phyloP scores from a whole-genome alignment of 2,113 vertebrate species.

The Choloepus hoffmanni region DNA sequence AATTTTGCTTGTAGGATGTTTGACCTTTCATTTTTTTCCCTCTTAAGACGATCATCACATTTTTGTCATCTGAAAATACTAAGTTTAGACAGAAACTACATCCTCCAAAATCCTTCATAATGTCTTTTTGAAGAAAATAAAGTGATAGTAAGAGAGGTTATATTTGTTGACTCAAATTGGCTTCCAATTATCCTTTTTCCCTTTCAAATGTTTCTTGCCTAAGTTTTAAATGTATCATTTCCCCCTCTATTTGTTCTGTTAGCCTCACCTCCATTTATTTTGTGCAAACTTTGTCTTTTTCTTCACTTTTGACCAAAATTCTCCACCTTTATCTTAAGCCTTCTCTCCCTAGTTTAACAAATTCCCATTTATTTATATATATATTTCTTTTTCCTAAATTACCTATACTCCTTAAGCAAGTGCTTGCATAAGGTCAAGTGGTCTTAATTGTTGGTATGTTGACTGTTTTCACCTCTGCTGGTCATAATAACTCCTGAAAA shows the following conservation, averaged over 20 bases:
- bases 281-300: background rate
- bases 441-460: background rate
- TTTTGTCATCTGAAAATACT: background rate
- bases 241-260: background rate
- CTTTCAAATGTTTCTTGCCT: background rate
- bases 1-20: slow-evolving; percentile 23
- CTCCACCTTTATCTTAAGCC: background rate
- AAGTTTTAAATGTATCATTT: background rate
- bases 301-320: background rate
- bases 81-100: slow-evolving; percentile 28
- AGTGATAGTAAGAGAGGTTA: background rate
- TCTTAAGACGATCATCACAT: background rate
- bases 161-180: background rate
- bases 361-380: background rate
- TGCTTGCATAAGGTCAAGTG: background rate
- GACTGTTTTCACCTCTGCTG: background rate
- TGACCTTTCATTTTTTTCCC: background rate
- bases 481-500: background rate
- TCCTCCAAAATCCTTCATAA: background rate
- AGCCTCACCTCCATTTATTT: background rate
- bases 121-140: slow-evolving; percentile 6
- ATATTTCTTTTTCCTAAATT: slow-evolving; percentile 5
- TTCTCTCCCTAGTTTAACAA: background rate
- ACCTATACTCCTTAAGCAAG: background rate
- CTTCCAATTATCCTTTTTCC: background rate